These are phyloP conservation scores for Dendroctonus valens DNA, from an alignment of 1,140 invertebrate species.

Conservation along the genomic window DNA sequence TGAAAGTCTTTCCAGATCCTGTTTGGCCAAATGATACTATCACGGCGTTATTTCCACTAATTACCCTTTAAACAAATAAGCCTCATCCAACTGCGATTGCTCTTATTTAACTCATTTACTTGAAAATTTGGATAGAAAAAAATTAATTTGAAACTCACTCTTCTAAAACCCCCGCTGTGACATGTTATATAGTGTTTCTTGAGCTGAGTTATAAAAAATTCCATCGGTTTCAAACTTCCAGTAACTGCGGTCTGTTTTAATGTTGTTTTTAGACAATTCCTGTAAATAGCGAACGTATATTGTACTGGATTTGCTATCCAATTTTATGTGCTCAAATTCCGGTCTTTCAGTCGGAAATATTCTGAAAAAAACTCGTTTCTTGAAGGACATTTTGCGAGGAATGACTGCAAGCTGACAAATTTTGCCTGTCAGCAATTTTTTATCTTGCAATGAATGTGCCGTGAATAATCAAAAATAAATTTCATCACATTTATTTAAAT, in stretches of 20 bases:
- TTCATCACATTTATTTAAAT: no score
- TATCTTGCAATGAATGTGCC: no score
- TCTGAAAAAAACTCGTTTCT: conserved; percentile 38
- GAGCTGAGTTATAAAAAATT: conserved; percentile 39
- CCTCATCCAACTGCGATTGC: background rate
- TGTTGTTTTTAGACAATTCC: conserved; percentile 32
- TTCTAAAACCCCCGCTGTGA: conserved; percentile 36
- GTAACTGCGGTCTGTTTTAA: conserved; percentile 28
- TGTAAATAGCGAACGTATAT: conserved; percentile 40
- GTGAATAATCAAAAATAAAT: no score
- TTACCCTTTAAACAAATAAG: conserved; percentile 33
- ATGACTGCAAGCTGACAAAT: no score
- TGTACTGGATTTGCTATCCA: conserved; percentile 36
- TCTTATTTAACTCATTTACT: background rate
- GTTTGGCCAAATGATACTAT: conserved; percentile 41
- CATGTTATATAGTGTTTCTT: conserved; percentile 35
- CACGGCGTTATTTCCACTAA: conserved; percentile 37
- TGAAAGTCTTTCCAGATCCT: conserved; percentile 45
- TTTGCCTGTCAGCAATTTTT: no score
- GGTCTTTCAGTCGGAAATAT: conserved; percentile 38
- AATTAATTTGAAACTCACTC: conserved; percentile 25
- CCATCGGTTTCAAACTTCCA: conserved; percentile 43
- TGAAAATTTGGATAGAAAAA: background rate
- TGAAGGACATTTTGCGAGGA: background rate
- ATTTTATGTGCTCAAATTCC: conserved; percentile 38